A percentile compares a stretch with the other conserved stretches of the same genome.
Evolutionary conservation across 1,140 invertebrate species (phyloP).

Genomic region (Tetranychus cinnabarinus): DNA sequence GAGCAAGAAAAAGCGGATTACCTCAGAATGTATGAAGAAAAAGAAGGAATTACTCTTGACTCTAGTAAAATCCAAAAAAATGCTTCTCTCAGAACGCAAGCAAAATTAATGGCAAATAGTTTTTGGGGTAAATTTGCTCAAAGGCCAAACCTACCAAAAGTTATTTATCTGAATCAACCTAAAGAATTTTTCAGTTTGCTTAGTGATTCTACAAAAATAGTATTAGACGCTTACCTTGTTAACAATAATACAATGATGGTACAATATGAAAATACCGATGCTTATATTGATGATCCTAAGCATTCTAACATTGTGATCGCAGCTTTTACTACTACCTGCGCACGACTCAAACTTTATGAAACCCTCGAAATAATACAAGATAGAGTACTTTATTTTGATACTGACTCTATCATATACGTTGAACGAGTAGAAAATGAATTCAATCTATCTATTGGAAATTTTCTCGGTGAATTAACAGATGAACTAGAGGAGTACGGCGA

Average conservation of each 20-base stretch:
- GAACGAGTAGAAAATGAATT: background rate
- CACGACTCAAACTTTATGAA: background rate
- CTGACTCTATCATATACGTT: background rate
- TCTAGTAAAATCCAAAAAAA: background rate
- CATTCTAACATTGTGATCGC: background rate
- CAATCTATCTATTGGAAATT: background rate
- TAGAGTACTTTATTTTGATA: background rate
- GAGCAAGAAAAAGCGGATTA: background rate
- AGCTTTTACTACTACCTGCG: background rate
- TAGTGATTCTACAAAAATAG: background rate
- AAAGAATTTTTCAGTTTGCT: background rate
- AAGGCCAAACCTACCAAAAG: background rate
- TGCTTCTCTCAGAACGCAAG: background rate
- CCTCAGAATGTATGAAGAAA: background rate
- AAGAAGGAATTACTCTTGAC: background rate
- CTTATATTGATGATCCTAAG: background rate
- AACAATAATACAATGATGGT: background rate
- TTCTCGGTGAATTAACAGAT: background rate
- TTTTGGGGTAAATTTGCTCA: conserved; percentile 2
- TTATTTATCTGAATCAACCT: background rate
- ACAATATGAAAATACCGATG: background rate
- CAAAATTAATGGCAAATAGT: conserved; percentile 1
- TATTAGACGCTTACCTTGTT: background rate
- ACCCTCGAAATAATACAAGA: background rate
- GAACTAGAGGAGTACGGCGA: background rate